Conservation (phyloP, 2,113 vertebrate genomes). For the Brienomyrus longianalis region DNA sequence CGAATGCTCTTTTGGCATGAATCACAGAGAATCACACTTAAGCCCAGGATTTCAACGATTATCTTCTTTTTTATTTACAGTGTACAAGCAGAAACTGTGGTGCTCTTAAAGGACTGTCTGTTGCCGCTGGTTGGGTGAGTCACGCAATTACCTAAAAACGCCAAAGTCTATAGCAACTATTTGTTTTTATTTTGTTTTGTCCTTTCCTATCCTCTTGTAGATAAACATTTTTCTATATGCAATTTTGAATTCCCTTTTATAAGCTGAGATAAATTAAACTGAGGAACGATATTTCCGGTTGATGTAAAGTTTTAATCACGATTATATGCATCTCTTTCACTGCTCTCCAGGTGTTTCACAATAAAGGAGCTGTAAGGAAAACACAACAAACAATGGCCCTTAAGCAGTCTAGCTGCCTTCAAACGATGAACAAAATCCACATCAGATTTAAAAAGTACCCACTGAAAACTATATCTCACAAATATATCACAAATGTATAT, state of each 20-base stretch:
- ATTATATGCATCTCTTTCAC: not conserved
- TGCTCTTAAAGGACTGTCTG: not conserved
- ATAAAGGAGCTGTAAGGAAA: not conserved
- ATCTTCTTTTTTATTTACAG: conserved; percentile 11
- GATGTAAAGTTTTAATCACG: not conserved
- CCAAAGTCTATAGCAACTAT: conserved; percentile 16
- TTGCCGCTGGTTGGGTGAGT: not conserved
- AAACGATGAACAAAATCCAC: not conserved
- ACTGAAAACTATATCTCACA: not conserved
- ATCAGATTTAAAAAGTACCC: not conserved
- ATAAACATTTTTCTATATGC: not conserved
- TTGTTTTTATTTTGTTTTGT: not conserved
- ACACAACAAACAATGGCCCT: not conserved
- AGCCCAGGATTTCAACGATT: conserved; percentile 14
- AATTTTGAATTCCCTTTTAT: not conserved
- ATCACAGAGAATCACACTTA: conserved; percentile 17
- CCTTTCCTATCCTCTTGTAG: not conserved
- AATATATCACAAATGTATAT: not conserved
- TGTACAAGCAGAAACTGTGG: not conserved
- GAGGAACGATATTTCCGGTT: not conserved
- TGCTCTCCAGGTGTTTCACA: not conserved
- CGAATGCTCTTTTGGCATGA: conserved; percentile 12
- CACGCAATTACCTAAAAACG: conserved; percentile 6
- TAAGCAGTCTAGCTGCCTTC: not conserved
- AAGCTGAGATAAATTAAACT: not conserved